Percentiles rank a stretch among this genome's conserved stretches.
Evolutionary conservation across 2,888 invertebrate genomes (phyloP).

Genomic region (Labia minor): DNA sequence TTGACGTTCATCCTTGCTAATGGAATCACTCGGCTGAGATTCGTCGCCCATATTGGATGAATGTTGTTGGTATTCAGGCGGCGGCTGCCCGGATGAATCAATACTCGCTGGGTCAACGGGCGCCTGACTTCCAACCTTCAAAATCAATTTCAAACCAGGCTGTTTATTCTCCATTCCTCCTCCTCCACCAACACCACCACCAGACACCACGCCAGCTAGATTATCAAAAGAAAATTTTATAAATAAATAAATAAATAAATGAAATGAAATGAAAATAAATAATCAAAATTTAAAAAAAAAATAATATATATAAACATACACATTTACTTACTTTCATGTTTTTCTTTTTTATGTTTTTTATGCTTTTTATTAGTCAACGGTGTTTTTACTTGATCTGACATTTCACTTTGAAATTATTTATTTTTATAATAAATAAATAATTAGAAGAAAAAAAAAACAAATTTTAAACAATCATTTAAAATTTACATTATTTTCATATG

Average conservation of each 20-base stretch:
- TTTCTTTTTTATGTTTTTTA: background rate
- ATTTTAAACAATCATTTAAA: background rate
- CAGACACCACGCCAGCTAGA: no score
- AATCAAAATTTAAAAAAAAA: background rate
- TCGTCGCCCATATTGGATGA: background rate
- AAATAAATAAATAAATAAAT: no score
- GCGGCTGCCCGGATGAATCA: constrained; percentile 38
- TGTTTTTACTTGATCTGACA: background rate
- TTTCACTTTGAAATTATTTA: background rate
- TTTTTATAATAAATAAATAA: background rate
- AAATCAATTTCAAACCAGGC: constrained; percentile 54
- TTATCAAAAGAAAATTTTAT: no score
- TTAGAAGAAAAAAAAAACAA: background rate
- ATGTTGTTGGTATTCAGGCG: background rate
- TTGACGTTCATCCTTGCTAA: constrained; percentile 33
- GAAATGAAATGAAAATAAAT: no score
- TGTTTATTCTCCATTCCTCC: constrained; percentile 36
- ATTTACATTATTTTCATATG: no score
- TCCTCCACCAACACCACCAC: constrained; percentile 17
- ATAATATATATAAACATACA: background rate
- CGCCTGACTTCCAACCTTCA: constrained; percentile 50
- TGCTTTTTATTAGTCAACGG: background rate
- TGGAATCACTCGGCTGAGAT: constrained; percentile 16
- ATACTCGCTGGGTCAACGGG: constrained; percentile 52
- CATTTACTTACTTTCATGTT: background rate